Evolutionary conservation across 2,888 invertebrate genomes (phyloP).

Genomic region (Candidula unifasciata): DNA sequence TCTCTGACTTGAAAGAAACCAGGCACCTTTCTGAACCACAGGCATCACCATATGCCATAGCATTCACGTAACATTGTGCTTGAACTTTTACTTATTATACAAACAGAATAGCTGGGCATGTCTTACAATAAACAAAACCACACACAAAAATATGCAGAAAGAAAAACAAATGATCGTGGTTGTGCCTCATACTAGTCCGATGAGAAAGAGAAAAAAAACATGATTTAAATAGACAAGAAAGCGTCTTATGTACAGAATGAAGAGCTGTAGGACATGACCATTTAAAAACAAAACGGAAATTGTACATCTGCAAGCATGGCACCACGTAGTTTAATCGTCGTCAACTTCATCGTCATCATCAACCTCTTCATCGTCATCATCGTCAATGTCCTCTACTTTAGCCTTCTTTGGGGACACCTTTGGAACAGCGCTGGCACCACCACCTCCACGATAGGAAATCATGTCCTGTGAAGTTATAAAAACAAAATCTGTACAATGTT

Average conservation of each 20-base stretch:
- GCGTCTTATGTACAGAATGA: conserved; percentile 10
- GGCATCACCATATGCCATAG: too few species aligned
- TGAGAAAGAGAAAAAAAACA: too few species aligned
- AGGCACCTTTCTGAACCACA: too few species aligned
- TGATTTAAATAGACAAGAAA: not conserved
- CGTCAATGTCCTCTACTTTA: conserved; percentile 53
- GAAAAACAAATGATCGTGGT: too few species aligned
- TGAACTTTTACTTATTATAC: too few species aligned
- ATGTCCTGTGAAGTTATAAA: conserved; percentile 62
- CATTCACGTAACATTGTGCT: too few species aligned
- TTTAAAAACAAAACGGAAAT: not conserved
- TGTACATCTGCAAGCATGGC: not conserved
- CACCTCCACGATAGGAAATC: conserved; percentile 59
- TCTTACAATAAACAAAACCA: too few species aligned
- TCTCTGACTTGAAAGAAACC: too few species aligned
- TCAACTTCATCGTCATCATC: conserved; percentile 55
- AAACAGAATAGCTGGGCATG: too few species aligned
- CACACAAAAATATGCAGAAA: too few species aligned
- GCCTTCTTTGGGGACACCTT: conserved; percentile 52
- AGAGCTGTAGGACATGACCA: not conserved
- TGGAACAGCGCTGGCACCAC: conserved; percentile 34
- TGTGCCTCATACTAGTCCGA: too few species aligned
- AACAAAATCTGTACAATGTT: not conserved
- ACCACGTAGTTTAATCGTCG: conserved; percentile 45
- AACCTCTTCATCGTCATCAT: conserved; percentile 54